A percentile compares a stretch with the other conserved stretches of the same genome.
phyloP scores from a whole-genome alignment of 2,797 vertebrate genomes.

The Brachyrhaphis roseni region DNA sequence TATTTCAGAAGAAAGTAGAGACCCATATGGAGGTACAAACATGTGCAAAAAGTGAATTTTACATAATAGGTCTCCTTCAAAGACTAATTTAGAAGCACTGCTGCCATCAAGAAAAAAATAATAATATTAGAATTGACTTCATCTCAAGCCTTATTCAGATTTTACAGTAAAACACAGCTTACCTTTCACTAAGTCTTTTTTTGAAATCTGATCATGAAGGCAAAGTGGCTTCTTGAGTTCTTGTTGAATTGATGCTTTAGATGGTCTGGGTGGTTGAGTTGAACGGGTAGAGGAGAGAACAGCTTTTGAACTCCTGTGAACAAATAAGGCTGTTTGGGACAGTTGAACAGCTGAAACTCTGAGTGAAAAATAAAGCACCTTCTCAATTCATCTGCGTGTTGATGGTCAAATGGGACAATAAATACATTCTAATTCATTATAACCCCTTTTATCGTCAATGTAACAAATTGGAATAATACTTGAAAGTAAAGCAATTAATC shows the following conservation, averaged over 20 bases:
- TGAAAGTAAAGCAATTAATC: not conserved
- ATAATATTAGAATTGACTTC: not conserved
- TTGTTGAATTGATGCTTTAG: not conserved
- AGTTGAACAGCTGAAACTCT: constrained; percentile 32
- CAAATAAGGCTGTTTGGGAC: constrained; percentile 14
- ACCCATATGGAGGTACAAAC: too few species aligned
- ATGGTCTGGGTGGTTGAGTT: constrained; percentile 13
- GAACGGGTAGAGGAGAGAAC: not conserved
- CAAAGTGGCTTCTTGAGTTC: constrained; percentile 11
- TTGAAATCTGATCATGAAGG: constrained; percentile 22
- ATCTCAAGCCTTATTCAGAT: not conserved
- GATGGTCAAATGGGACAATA: not conserved
- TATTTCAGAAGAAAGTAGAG: too few species aligned
- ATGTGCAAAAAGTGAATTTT: not conserved
- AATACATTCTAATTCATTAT: not conserved
- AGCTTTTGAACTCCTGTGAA: constrained; percentile 6
- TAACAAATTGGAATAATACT: not conserved
- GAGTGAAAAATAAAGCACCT: constrained; percentile 14
- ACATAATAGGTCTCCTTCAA: too few species aligned
- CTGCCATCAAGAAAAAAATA: not conserved
- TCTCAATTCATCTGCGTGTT: not conserved
- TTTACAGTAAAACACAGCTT: not conserved
- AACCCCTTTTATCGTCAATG: not conserved
- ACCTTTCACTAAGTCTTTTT: constrained; percentile 25
- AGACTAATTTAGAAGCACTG: not conserved